A percentile compares a stretch with the other conserved stretches of the same genome.
These are phyloP conservation scores for Callinectes sapidus DNA, from an alignment of 2,888 invertebrate genomes.

Conservation along the genomic window DNA sequence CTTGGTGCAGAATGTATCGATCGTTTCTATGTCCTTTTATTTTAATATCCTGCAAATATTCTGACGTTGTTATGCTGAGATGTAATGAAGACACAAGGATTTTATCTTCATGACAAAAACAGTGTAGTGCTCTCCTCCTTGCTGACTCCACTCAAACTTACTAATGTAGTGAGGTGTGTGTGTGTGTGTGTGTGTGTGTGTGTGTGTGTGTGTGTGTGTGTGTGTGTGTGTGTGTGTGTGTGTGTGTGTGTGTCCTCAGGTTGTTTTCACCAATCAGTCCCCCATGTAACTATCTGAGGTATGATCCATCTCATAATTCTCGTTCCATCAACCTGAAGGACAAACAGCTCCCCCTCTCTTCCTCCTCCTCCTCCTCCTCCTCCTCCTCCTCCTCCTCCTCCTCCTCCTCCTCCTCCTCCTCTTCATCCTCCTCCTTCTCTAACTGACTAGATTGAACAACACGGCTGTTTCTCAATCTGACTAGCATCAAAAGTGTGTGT, in stretches of 20 bases:
- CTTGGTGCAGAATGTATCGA: not conserved
- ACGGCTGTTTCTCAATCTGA: not conserved
- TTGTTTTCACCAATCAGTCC: slow-evolving; percentile 2
- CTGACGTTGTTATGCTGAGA: not conserved
- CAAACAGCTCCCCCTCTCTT: not conserved
- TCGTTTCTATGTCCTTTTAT: not conserved
- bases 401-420: slow-evolving; percentile 6
- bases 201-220: slow-evolving; percentile 2
- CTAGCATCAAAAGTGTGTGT: not conserved
- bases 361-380: slow-evolving; percentile 16
- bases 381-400: slow-evolving; percentile 16
- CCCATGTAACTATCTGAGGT: not conserved
- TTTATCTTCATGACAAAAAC: too few relatives aligned
- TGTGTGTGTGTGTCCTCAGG: not conserved
- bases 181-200: slow-evolving; percentile 3
- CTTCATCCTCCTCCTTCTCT: not conserved
- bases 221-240: slow-evolving; percentile 43
- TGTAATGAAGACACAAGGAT: not conserved
- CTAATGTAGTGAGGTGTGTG: not conserved
- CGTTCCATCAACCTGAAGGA: not conserved
- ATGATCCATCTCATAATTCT: not conserved
- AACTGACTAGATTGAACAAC: not conserved
- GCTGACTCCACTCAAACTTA: not conserved
- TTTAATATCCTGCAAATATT: not conserved
- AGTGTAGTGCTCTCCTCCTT: not conserved